Percentiles rank a stretch among this genome's conserved stretches.
Conservation (phyloP, 2,113 vertebrate genomes). For the human (Homo sapiens) region GRCh38 chr1:115030001-115030500, state of each 20-base stretch:
- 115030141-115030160: background rate
- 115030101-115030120: background rate
- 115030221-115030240: conserved; percentile 49
- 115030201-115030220: background rate
- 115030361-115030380: background rate
- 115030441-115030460: conserved; percentile 34
- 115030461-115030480: conserved; percentile 13
- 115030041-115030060: background rate
- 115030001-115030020: background rate
- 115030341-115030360: background rate
- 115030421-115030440: background rate
- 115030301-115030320: conserved; percentile 29
- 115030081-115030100: background rate
- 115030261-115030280: background rate
- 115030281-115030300: background rate
- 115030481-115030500: background rate
- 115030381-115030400: conserved; percentile 26
- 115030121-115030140: background rate
- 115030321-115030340: background rate
- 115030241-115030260: conserved; percentile 1
- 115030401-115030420: background rate
- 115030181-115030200: background rate
- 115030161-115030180: conserved; percentile 25
- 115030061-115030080: background rate
- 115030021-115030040: background rate